Conservation (phyloP, 2,888 invertebrate genomes). For the Calliphora vomitoria region DNA sequence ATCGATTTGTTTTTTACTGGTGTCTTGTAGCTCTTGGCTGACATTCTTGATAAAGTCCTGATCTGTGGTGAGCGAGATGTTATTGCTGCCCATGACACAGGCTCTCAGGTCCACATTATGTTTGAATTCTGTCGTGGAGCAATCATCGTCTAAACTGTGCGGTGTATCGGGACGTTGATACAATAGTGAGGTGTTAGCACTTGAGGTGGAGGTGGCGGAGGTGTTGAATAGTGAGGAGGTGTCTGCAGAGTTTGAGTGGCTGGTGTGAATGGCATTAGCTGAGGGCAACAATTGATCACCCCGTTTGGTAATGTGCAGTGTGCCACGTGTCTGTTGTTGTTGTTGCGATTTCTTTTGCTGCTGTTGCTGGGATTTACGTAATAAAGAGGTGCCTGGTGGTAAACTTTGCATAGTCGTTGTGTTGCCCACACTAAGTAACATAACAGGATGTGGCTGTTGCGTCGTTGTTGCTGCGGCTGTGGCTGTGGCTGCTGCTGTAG, state of each 20-base stretch:
- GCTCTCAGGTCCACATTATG: constrained; percentile 83
- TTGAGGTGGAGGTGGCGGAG: constrained; percentile 27
- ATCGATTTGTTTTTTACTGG: constrained; percentile 78
- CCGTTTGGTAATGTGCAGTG: constrained; percentile 76
- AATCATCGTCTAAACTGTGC: constrained; percentile 81
- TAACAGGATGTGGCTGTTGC: constrained; percentile 32
- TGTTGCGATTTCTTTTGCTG: constrained; percentile 70
- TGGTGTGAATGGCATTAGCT: constrained; percentile 23
- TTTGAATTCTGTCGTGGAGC: constrained; percentile 79
- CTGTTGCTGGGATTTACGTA: constrained; percentile 79
- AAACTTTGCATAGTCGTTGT: constrained; percentile 79
- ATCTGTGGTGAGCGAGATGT: constrained; percentile 80
- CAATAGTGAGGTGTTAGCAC: constrained; percentile 53
- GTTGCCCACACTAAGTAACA: constrained; percentile 28
- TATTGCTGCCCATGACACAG: constrained; percentile 84
- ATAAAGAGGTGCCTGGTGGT: constrained; percentile 83
- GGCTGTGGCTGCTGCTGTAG: constrained; percentile 53
- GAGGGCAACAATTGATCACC: constrained; percentile 75
- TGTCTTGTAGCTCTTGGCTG: constrained; percentile 82
- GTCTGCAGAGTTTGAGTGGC: constrained; percentile 10
- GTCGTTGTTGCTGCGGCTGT: constrained; percentile 70
- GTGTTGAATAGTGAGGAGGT: constrained; percentile 29
- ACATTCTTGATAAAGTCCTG: constrained; percentile 80
- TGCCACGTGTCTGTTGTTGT: constrained; percentile 64
- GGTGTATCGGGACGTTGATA: constrained; percentile 82